phyloP scores from a whole-genome alignment of 2,797 vertebrate species.

The Pangasius mekongensis region DNA sequence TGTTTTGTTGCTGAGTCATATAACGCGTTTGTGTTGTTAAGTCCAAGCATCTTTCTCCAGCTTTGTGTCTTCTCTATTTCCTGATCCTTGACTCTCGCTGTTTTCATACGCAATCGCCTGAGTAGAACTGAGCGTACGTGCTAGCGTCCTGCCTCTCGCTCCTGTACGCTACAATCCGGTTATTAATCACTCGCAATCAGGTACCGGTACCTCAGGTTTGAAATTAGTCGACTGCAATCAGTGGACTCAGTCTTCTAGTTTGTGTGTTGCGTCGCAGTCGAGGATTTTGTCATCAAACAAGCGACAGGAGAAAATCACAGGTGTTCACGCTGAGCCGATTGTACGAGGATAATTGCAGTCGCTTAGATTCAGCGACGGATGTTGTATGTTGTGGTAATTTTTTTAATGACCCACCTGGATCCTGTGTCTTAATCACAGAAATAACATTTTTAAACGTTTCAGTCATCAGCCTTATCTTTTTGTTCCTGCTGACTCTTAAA shows the following conservation, averaged over 20 bases:
- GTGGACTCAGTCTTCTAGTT: not conserved
- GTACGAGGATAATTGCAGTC: not conserved
- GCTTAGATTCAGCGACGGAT: not conserved
- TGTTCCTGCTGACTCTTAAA: not conserved
- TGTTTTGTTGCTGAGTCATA: not conserved
- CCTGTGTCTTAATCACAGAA: not conserved
- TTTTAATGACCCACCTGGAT: slow-evolving; percentile 9
- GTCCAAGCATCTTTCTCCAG: not conserved
- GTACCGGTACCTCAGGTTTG: too few relatives aligned
- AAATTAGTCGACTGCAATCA: not conserved
- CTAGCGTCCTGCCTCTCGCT: not conserved
- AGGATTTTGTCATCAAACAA: slow-evolving; percentile 9
- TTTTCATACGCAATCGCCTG: not conserved
- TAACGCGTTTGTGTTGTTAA: not conserved
- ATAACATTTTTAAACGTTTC: not conserved
- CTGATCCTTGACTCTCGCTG: not conserved
- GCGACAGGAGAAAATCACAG: not conserved
- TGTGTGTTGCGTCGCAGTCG: not conserved
- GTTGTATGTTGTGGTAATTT: not conserved
- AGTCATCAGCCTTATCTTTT: not conserved
- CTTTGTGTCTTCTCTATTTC: not conserved
- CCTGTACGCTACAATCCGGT: not conserved
- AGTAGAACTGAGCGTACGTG: not conserved
- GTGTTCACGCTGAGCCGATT: not conserved
- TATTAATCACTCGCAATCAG: not conserved